Base-by-base conservation (phyloP, 2,888 invertebrate species). In the Ectropis crepuscularia region DNA sequence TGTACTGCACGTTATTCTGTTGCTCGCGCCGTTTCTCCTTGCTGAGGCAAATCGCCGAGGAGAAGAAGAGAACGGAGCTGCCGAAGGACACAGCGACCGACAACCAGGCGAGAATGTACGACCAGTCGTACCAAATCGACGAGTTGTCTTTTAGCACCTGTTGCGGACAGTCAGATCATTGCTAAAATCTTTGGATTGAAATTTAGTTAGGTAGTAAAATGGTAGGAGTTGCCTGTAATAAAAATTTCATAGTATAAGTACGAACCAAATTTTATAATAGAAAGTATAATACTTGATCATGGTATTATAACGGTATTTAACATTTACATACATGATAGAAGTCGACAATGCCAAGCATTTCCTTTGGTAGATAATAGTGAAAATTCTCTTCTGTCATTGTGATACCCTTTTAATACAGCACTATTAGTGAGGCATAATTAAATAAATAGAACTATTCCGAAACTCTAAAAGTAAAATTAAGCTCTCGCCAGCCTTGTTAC, bases 91-190 rank as follows among this genome's bases (percentile, higher is more conserved):
- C 95, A 63, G 94, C 96, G 69, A 97, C 96, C 67, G 97, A 95
- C 77, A 96, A 92, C 97, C 97, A 97, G 75, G 96, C 96, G 74
- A 97, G 93, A 81, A 96, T 95, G 94, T 97, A 97, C 76, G 97
- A 97, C 97, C 97, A 97, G 81, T 97, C 97, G 94, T 96, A 96
- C 93, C 94, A 94, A 73, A 95, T 94, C 76, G 94, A 94, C 53
- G 95, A 93, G 93, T 96, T 95, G 85, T 95, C 95, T 92, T 95
- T 95, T 83, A 96, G 93, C 70, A 96, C 95, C 96, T 96, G 91
- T 80, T 76, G 70, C 81, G 68, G 74, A 45, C 39, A 61, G 50
- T 42, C 45, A 72, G 73, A 59, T 58, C 45, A 60, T 59, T 63
- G 58, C 63, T 54, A 54, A n/a, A 49, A 46, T 9, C 5, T 36